Evolutionary conservation across 2,797 vertebrate species (phyloP).

Genomic region (Protonibea diacanthus): DNA sequence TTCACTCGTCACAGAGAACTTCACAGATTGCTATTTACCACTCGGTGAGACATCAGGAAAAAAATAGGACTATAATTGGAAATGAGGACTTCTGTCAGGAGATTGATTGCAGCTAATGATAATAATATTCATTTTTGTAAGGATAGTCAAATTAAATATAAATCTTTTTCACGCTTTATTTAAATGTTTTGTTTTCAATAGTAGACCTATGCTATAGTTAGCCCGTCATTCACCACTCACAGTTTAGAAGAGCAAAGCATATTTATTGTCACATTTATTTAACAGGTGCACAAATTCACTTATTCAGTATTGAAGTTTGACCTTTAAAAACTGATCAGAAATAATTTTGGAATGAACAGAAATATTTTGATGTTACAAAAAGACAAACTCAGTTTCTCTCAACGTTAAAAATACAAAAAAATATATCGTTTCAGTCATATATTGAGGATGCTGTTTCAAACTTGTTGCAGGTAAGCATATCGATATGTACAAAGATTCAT

Average conservation of each 20-base stretch:
- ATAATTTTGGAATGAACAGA: too few relatives aligned
- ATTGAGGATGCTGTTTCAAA: too few relatives aligned
- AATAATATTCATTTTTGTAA: not conserved
- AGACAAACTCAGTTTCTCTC: too few relatives aligned
- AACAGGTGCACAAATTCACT: not conserved
- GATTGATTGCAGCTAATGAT: not conserved
- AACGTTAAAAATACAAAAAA: too few relatives aligned
- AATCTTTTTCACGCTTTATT: not conserved
- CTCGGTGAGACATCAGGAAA: not conserved
- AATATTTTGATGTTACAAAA: too few relatives aligned
- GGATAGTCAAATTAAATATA: too few relatives aligned
- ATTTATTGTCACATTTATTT: not conserved
- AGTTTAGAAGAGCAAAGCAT: not conserved
- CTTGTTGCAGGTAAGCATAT: too few relatives aligned
- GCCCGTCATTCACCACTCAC: not conserved
- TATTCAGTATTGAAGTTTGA: too few relatives aligned
- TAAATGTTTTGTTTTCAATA: not conserved
- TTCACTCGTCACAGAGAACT: not conserved
- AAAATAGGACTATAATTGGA: not conserved
- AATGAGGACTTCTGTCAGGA: not conserved
- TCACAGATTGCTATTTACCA: not conserved
- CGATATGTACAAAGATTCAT: too few relatives aligned
- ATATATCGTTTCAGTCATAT: too few relatives aligned
- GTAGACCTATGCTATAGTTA: not conserved
- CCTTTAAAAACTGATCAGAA: too few relatives aligned